phyloP scores from a whole-genome alignment of 2,113 vertebrate species.

The Pomatorhinus ruficollis region DNA sequence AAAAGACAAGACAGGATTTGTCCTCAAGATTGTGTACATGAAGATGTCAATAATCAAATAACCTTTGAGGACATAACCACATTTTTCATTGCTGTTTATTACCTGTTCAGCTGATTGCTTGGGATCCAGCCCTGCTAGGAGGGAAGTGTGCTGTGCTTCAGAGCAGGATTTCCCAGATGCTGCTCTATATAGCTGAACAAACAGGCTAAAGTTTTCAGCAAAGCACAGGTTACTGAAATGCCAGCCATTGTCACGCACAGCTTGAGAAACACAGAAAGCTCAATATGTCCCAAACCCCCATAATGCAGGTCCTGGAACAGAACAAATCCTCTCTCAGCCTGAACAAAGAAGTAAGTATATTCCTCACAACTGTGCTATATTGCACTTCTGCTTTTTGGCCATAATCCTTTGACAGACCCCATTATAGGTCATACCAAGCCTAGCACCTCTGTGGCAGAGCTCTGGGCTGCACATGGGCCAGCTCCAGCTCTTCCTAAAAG shows the following conservation, averaged over 20 bases:
- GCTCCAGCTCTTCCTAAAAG: background rate
- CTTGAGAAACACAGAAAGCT: background rate
- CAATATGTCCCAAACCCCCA: background rate
- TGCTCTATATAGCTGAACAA: constrained; percentile 3
- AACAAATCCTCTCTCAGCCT: background rate
- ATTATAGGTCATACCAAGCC: background rate
- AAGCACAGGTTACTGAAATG: background rate
- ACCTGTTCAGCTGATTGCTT: background rate
- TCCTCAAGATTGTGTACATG: background rate
- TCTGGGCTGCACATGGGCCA: background rate
- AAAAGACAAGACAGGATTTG: background rate
- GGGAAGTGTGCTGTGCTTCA: background rate
- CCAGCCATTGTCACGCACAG: background rate
- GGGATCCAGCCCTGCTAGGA: background rate
- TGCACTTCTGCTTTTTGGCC: background rate
- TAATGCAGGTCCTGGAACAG: background rate
- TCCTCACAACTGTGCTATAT: background rate
- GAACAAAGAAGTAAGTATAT: background rate
- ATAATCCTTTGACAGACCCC: background rate
- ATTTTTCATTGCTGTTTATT: background rate
- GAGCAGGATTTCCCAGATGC: background rate
- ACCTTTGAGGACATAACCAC: background rate
- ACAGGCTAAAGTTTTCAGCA: background rate
- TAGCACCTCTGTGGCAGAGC: background rate
- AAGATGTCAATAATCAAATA: background rate